Evolutionary conservation across 1,140 invertebrate species (phyloP).

Genomic region (Ceratosolen solmsi): DNA sequence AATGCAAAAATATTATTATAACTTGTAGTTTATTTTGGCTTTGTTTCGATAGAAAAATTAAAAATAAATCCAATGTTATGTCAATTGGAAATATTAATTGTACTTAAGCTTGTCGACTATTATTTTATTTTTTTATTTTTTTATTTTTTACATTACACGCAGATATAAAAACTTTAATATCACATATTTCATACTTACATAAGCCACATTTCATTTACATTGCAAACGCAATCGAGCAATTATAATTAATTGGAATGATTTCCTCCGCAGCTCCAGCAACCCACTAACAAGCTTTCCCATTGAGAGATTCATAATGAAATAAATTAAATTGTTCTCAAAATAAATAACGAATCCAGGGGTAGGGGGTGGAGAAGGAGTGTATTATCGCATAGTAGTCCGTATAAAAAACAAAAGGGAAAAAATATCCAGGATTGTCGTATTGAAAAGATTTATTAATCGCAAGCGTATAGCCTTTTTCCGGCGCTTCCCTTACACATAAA

Average conservation of each 20-base stretch:
- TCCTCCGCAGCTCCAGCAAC: not conserved
- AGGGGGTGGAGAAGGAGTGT: not conserved
- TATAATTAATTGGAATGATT: not conserved
- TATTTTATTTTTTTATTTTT: too few species aligned
- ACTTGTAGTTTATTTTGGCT: too few species aligned
- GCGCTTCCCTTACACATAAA: constrained; percentile 21
- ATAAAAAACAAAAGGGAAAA: constrained; percentile 3
- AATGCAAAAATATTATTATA: too few species aligned
- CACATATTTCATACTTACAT: too few species aligned
- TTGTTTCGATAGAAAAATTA: too few species aligned
- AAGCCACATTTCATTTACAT: not conserved
- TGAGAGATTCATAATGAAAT: not conserved
- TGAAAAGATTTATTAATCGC: constrained; percentile 48
- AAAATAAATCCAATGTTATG: too few species aligned
- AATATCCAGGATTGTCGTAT: not conserved
- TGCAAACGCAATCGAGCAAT: not conserved
- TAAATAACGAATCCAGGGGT: constrained; percentile 19
- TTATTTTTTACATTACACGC: too few species aligned
- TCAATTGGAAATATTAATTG: too few species aligned
- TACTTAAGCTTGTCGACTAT: too few species aligned
- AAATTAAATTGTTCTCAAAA: constrained; percentile 24
- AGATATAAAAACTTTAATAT: too few species aligned
- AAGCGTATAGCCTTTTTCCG: constrained; percentile 43
- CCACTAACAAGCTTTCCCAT: not conserved
- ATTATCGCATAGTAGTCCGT: constrained; percentile 1